Evolutionary conservation across 2,113 vertebrate genomes (phyloP).

Genomic region (Poeciliopsis prolifica): DNA sequence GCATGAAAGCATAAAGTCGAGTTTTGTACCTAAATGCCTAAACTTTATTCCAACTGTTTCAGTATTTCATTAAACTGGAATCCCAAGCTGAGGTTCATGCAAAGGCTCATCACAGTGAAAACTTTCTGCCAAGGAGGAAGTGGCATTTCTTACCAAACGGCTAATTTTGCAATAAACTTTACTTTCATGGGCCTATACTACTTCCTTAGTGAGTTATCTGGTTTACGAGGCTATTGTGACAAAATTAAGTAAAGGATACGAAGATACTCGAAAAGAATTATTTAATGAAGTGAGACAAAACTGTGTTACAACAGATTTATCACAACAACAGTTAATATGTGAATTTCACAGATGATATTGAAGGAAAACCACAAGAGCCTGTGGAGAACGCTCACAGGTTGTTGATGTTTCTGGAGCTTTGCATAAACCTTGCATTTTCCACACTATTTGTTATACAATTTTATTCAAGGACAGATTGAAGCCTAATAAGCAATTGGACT

Average conservation of each 20-base stretch:
- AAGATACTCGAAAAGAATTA: background rate
- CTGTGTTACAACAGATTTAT: background rate
- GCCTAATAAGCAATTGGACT: conserved; percentile 14
- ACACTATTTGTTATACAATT: conserved; percentile 10
- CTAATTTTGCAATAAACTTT: conserved; percentile 9
- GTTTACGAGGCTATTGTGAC: conserved; percentile 2
- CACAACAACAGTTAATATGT: conserved; percentile 1
- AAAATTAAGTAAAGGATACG: conserved; percentile 1
- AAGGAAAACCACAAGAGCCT: conserved; percentile 2
- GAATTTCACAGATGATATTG: conserved; percentile 4
- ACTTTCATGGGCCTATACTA: conserved; percentile 4
- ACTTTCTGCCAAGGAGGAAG: background rate
- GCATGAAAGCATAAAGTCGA: no score
- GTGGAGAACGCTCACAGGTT: conserved; percentile 20
- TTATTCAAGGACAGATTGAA: background rate
- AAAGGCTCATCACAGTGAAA: background rate
- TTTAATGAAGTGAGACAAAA: background rate
- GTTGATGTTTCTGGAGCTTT: conserved; percentile 20
- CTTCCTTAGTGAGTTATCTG: conserved; percentile 4
- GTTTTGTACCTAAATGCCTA: background rate
- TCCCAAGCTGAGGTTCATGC: background rate
- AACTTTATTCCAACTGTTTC: background rate
- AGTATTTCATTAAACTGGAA: background rate
- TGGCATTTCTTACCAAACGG: background rate
- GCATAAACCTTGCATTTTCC: conserved; percentile 18